Evolutionary conservation across 2,113 vertebrate species (phyloP).

Genomic region (Tauraco erythrolophus): DNA sequence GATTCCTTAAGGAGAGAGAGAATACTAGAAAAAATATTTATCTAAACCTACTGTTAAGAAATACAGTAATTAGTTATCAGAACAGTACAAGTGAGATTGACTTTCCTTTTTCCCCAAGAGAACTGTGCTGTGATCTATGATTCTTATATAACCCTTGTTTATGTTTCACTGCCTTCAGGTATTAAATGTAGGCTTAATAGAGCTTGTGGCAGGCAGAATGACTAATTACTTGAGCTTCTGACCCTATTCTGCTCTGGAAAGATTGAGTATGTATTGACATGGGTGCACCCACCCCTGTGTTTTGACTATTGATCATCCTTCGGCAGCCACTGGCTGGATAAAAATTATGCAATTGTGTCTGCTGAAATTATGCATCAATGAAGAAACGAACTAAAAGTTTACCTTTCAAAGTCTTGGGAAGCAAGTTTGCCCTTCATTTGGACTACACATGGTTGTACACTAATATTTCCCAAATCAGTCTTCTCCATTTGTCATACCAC

Average conservation of each 20-base stretch:
- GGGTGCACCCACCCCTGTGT: not conserved
- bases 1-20: not conserved
- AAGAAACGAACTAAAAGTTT: not conserved
- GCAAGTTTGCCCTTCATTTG: not conserved
- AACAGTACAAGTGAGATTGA: not conserved
- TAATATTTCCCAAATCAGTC: not conserved
- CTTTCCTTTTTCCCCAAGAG: not conserved
- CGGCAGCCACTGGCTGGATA: not conserved
- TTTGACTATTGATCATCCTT: conserved; percentile 23
- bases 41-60: not conserved
- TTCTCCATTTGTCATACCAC: not conserved
- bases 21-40: not conserved
- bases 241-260: conserved; percentile 2
- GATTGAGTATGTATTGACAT: conserved; percentile 1
- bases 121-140: not conserved
- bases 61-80: not conserved
- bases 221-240: conserved; percentile 13
- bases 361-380: not conserved
- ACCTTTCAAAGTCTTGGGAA: not conserved
- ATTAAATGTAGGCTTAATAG: conserved; percentile 28
- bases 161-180: not conserved
- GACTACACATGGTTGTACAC: not conserved
- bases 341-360: not conserved
- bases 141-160: not conserved
- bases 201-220: not conserved